These are phyloP conservation scores for Hemithea aestivaria DNA, from an alignment of 2,888 invertebrate species.

Conservation along the genomic window DNA sequence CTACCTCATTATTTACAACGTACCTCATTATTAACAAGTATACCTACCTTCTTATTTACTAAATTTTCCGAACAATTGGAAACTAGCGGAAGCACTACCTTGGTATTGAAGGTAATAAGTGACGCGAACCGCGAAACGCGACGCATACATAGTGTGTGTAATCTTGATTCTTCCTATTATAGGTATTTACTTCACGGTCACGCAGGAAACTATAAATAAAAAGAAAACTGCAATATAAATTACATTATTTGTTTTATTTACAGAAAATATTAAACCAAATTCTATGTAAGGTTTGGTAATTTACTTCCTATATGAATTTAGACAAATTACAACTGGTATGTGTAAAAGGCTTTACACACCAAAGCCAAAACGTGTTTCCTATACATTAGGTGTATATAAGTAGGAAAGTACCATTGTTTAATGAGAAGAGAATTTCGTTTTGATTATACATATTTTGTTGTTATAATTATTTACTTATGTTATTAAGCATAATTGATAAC, in stretches of 20 bases:
- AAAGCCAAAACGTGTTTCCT: slow-evolving; percentile 43
- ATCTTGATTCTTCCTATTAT: too few species aligned
- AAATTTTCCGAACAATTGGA: too few species aligned
- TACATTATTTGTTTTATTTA: slow-evolving; percentile 76
- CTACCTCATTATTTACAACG: too few species aligned
- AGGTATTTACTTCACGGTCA: too few species aligned
- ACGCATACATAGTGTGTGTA: too few species aligned
- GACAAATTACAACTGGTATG: slow-evolving; percentile 59
- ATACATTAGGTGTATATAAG: slow-evolving; percentile 1
- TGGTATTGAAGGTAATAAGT: too few species aligned
- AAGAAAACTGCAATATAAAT: slow-evolving; percentile 56
- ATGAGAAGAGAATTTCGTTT: slow-evolving; percentile 23
- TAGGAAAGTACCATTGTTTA: slow-evolving; percentile 11
- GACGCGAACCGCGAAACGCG: too few species aligned
- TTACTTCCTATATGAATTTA: slow-evolving; percentile 59
- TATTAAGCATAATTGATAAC: slow-evolving; percentile 63
- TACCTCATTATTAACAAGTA: too few species aligned
- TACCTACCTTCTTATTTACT: too few species aligned
- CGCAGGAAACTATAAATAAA: too few species aligned
- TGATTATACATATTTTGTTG: slow-evolving; percentile 24
- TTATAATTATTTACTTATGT: slow-evolving; percentile 38
- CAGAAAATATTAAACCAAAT: slow-evolving; percentile 77
- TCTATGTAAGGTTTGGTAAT: slow-evolving; percentile 59
- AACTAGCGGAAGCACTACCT: too few species aligned
- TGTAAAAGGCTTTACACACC: too few species aligned